phyloP scores from a whole-genome alignment of 2,113 vertebrate species.

The Festucalex cinctus region DNA sequence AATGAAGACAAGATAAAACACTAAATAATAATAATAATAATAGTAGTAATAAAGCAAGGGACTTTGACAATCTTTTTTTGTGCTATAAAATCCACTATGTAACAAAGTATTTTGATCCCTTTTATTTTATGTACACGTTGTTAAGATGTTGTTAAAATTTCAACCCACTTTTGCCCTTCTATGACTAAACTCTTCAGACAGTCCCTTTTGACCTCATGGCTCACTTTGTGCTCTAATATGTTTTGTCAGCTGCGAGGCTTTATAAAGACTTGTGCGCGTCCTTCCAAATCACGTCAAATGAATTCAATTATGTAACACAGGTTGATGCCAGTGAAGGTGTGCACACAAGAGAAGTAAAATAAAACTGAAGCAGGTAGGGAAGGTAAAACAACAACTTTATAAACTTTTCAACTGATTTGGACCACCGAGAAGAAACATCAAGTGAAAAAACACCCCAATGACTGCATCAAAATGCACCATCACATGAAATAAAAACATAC shows the following conservation, averaged over 20 bases:
- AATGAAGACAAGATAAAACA: background rate
- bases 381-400: background rate
- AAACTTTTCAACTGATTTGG: background rate
- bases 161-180: background rate
- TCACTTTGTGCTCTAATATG: background rate
- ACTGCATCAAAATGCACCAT: background rate
- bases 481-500: conserved; percentile 17
- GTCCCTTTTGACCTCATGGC: background rate
- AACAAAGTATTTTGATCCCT: background rate
- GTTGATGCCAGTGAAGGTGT: background rate
- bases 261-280: background rate
- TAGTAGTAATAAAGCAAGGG: background rate
- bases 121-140: background rate
- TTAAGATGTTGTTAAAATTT: background rate
- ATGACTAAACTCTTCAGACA: background rate
- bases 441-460: background rate
- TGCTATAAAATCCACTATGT: background rate
- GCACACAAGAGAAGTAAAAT: background rate
- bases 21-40: background rate
- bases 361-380: background rate
- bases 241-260: background rate
- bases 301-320: conserved; percentile 4
- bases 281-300: background rate
- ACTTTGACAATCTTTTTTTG: background rate
- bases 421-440: background rate